Evolutionary conservation across 92 coral and sea anemone genomes (phyloP), one percentile per base, ranked within the genome.

Genomic region (Micromussa lordhowensis): DNA sequence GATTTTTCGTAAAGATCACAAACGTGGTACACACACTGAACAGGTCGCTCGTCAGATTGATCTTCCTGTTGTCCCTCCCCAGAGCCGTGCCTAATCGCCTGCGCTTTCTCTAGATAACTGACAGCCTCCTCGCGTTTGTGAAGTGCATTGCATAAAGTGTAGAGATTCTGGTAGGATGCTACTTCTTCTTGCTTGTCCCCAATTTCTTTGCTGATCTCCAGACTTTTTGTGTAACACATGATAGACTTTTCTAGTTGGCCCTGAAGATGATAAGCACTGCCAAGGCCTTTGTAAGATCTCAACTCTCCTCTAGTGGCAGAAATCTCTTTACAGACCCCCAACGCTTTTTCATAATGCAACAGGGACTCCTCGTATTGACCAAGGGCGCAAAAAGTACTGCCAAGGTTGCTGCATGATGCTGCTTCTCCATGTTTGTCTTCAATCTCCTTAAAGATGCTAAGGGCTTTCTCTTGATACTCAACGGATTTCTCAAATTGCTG

Each of bases 391-490:
- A 21, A 74, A 29, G 36, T 75, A 22, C 5, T 35, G 0, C 88
- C 88, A 75, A 85, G 82, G 58, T 85, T 85, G 82, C 24, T 64
- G 15, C 38, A 75, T 21, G 88, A 75, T 29, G 34, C 72, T 59
- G 74, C 74, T 75, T 81, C 88, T 26, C 74, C 91, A n/a, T 82
- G 26, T 75, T 53, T 82, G 73, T 80, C 87, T 44, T 87, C 87
- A 70, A 73, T 81, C 58, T 53, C 91, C 57, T 72, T 38, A 26
- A 82, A 82, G 81, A 80, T 88, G 71, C 3, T 31, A 8, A 88
- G 80, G 1, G 70, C 30, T 24, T 24, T 82, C 17, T 81, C 71
- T 18, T 88, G 86, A 73, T 82, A 59, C 72, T 82, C 73, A 82
- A 38, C 77, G 18, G 91, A 58, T 69, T 74, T 64, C 10, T 59